Percentiles rank a stretch among this genome's conserved stretches.
Conservation (phyloP, 2,113 vertebrate genomes). For the Peromyscus maniculatus region DNA sequence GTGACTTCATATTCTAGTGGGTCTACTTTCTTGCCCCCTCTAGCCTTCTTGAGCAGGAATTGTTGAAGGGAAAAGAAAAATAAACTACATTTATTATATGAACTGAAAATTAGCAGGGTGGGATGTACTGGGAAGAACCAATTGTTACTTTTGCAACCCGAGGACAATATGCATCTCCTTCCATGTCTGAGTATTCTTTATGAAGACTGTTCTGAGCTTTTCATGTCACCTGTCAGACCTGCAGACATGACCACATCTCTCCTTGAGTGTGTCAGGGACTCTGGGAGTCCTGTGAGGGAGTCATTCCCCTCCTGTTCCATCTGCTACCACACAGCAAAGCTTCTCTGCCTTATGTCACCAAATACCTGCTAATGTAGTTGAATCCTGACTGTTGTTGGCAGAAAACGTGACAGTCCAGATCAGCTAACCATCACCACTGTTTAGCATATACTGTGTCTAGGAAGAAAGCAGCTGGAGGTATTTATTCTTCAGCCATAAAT, state of each 20-base stretch:
- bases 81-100: neutral
- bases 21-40: neutral
- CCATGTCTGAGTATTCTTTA: neutral
- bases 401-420: neutral
- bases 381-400: neutral
- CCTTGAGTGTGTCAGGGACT: neutral
- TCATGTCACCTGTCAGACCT: neutral
- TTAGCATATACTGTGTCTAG: neutral
- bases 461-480: neutral
- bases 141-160: neutral
- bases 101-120: neutral
- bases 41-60: neutral
- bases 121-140: neutral
- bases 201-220: neutral
- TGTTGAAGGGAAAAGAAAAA: neutral
- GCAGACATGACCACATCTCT: neutral
- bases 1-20: neutral
- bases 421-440: neutral
- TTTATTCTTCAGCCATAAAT: neutral
- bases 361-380: neutral
- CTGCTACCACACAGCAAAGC: neutral
- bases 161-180: fast-evolving
- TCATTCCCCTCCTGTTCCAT: neutral
- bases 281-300: neutral
- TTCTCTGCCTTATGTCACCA: neutral